A percentile compares a stretch with the other conserved stretches of the same genome.
Conservation (phyloP, 53 echinoderm and acorn worm genomes). For the Arbacia lixula region DNA sequence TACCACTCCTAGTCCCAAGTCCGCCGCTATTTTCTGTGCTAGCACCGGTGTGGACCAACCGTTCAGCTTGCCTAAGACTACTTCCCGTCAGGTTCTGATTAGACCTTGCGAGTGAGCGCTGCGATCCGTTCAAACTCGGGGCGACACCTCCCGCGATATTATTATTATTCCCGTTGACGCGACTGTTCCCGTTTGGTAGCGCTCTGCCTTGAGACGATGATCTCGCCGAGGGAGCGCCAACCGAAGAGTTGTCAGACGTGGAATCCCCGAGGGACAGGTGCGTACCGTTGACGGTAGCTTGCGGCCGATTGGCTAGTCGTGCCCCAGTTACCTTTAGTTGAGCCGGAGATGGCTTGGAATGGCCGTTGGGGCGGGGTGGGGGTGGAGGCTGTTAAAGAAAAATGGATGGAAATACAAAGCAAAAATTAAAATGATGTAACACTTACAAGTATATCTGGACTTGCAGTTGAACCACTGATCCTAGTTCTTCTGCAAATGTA, state of each 20-base stretch:
- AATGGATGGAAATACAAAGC: not conserved
- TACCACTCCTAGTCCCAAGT: not conserved
- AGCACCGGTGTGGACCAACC: not conserved
- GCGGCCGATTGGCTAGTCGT: constrained; percentile 27
- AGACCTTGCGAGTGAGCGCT: constrained; percentile 2
- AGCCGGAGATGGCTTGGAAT: constrained; percentile 34
- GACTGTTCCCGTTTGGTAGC: constrained; percentile 8
- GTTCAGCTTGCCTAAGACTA: constrained; percentile 14
- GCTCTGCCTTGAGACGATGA: not conserved
- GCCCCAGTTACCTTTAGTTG: constrained; percentile 52
- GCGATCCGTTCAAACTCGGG: constrained; percentile 11
- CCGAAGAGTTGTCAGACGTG: not conserved
- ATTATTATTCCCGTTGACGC: constrained; percentile 35
- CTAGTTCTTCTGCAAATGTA: too few species aligned
- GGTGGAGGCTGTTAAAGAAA: constrained; percentile 26
- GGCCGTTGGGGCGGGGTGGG: constrained; percentile 46
- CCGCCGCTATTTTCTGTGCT: constrained; percentile 21
- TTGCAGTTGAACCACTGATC: too few species aligned
- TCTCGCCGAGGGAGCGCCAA: not conserved
- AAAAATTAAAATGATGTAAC: too few species aligned
- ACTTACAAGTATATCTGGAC: too few species aligned
- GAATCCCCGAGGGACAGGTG: constrained; percentile 12
- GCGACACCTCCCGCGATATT: constrained; percentile 29
- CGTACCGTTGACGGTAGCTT: constrained; percentile 34
- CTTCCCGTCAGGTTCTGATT: constrained; percentile 13